phyloP scores from a whole-genome alignment of 2,888 invertebrate genomes.

The Conomelus anceps region DNA sequence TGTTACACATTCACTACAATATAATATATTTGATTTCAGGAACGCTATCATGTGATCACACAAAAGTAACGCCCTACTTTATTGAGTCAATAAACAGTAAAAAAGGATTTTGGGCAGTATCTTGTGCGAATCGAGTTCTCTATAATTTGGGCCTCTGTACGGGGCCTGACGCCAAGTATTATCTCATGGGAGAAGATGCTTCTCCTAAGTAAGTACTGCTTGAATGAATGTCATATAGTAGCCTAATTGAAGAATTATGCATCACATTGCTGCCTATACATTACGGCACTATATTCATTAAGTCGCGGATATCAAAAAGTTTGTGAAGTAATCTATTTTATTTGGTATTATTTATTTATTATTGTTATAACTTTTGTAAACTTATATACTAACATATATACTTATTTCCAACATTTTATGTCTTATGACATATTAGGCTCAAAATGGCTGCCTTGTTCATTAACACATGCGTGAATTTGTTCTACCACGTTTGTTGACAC shows the following conservation, averaged over 20 bases:
- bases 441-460: too few species aligned
- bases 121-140: conserved; percentile 73
- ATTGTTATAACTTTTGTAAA: too few species aligned
- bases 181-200: conserved; percentile 80
- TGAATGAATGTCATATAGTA: neutral
- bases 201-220: conserved; percentile 57
- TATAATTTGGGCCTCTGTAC: conserved; percentile 79
- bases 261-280: neutral
- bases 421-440: too few species aligned
- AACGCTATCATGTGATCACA: conserved; percentile 82
- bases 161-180: conserved; percentile 69
- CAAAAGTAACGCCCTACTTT: conserved; percentile 84
- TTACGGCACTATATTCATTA: too few species aligned
- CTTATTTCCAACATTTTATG: too few species aligned
- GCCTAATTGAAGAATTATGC: neutral
- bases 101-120: conserved; percentile 77
- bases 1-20: too few species aligned
- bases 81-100: conserved; percentile 78
- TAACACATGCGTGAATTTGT: too few species aligned
- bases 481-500: too few species aligned
- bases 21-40: conserved; percentile 53
- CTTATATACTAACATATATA: too few species aligned
- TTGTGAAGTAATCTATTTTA: too few species aligned
- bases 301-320: too few species aligned
- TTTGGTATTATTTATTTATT: too few species aligned